Evolutionary conservation across 2,113 vertebrate species (phyloP).

Genomic region (Salminus brasiliensis): DNA sequence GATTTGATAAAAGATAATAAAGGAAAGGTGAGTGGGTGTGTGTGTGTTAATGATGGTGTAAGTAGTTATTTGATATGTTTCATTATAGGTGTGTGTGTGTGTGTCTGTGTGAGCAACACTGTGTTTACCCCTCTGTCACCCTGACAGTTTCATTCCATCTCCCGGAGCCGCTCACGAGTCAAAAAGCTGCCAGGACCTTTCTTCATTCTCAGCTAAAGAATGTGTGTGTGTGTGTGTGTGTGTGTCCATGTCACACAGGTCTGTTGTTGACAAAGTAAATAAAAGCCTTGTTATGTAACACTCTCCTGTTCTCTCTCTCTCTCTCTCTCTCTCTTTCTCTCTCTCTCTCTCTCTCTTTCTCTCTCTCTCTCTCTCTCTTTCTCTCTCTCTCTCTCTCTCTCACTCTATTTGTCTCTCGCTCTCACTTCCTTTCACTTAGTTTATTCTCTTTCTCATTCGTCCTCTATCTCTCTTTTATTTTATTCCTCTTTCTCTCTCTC

Average conservation of each 20-base stretch:
- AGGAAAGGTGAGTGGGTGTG: background rate
- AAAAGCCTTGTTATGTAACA: conserved; percentile 69
- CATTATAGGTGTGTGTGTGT: background rate
- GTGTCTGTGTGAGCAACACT: background rate
- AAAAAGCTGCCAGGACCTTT: background rate
- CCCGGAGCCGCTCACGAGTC: background rate
- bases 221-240: background rate
- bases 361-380: conserved; percentile 46
- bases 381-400: conserved; percentile 27
- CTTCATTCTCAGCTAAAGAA: conserved; percentile 1
- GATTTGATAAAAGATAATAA: background rate
- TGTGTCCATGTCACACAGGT: background rate
- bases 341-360: conserved; percentile 29
- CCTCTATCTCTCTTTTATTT: no score
- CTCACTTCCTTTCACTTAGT: no score
- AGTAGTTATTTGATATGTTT: background rate
- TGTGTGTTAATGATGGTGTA: no score
- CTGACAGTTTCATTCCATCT: conserved; percentile 5
- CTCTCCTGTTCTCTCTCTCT: conserved; percentile 44
- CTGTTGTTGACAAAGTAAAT: conserved; percentile 55
- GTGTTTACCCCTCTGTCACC: background rate
- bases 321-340: conserved; percentile 50
- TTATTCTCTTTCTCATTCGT: no score
- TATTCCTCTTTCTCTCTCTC: no score
- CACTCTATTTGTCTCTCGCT: no score